Evolutionary conservation across 2,113 vertebrate genomes (phyloP), one percentile per base, ranked within the genome.

Genomic region (Hippocampus guttulatus): DNA sequence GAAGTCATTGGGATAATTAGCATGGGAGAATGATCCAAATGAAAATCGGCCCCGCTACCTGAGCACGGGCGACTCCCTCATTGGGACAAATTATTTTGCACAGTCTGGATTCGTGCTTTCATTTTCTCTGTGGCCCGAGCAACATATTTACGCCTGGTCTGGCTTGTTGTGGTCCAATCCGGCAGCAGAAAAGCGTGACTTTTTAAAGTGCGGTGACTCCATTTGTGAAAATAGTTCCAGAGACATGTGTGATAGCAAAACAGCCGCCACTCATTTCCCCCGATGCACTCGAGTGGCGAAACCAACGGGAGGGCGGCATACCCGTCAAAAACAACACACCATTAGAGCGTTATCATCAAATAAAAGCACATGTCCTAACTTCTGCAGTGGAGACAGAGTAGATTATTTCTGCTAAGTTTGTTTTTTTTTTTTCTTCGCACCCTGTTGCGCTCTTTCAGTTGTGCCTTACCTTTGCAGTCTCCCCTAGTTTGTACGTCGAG

Each of bases 1-100:
- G 30, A 75, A 80, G 70, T 84, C 76, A 87, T 78, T 78, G 77
- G 73, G 77, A 79, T 83, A 80, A 85, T 87, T 84, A 87, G 71
- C 67, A 66, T 5, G 52, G 80, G 63, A 87, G 64, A 76, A 65
- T 70, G 73, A 81, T 79, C 62, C 68, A 66, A 69, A 75, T 65
- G 51, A 62, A 69, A 80, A 76, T 78, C 61, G 71, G 25, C 65
- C 54, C 20, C 25, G 12, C 64, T 63, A 71, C 21, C 76, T 64
- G 27, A 33, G 12, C 58, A 18, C 16, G 8, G 27, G 16, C 27
- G 58, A 27, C 58, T 61, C 7, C 16, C 58, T 61, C 58, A 20
- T 61, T 61, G 58, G 58, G 58, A 61, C 58, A 61, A 33, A 61
- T 61, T 61, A 61, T 33, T 61, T 30, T 33, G 15, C 14, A 16